These are phyloP conservation scores for Gastrophryne carolinensis DNA, from an alignment of 2,797 vertebrate genomes.

Conservation along the genomic window DNA sequence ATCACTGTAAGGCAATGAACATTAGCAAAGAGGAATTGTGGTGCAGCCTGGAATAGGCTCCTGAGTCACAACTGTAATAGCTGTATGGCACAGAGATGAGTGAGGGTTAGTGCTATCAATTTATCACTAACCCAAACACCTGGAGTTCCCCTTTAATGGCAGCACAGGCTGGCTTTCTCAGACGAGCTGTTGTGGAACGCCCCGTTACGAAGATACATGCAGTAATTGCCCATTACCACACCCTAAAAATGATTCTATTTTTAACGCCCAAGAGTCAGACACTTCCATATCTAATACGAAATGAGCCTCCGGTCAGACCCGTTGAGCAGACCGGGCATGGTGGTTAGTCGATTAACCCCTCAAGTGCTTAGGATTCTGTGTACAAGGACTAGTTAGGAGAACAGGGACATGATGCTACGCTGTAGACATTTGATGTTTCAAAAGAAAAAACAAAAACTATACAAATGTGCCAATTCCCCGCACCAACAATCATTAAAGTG, in stretches of 20 bases:
- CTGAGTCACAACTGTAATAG: no score
- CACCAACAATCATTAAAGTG: slow-evolving; percentile 47
- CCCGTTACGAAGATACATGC: no score
- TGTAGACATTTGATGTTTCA: neutral
- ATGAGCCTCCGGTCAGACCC: neutral
- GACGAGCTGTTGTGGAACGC: neutral
- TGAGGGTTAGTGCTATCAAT: no score
- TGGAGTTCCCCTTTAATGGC: no score
- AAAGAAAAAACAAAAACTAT: neutral
- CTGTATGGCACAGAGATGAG: no score
- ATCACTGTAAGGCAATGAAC: no score
- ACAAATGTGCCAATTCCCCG: slow-evolving; percentile 34
- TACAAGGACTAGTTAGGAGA: neutral
- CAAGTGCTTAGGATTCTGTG: slow-evolving; percentile 21
- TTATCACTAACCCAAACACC: no score
- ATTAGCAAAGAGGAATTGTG: no score
- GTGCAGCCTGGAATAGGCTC: no score
- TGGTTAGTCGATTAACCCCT: slow-evolving; percentile 1
- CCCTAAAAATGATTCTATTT: slow-evolving; percentile 24
- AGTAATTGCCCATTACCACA: neutral
- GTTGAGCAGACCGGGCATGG: neutral
- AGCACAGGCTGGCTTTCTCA: neutral
- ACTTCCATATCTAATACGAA: neutral
- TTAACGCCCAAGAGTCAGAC: neutral
- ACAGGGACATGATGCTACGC: slow-evolving; percentile 11